Evolutionary conservation across 2,113 vertebrate genomes (phyloP), one percentile per base, ranked within the genome.

Genomic region (Mustelus asterias): DNA sequence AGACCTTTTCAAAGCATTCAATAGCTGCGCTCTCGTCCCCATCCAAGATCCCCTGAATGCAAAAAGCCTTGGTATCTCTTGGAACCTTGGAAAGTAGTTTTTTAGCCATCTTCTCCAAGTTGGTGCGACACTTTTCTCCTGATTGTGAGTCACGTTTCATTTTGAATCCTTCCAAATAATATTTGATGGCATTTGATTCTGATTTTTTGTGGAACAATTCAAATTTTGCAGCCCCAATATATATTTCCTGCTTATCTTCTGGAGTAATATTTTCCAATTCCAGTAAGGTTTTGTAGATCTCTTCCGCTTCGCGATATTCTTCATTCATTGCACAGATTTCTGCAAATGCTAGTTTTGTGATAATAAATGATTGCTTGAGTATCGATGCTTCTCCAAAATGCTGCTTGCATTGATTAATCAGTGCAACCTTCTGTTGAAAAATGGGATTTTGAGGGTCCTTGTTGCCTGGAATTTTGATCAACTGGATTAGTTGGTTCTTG

Each of bases 1-100:
- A 70, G 2, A 96, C 96, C 96, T 96, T 96, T 83, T 96, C 96
- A 95, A 96, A 96, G 85, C 63, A 95, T 63, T 96, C n/a, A n/a
- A n/a, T n/a, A n/a, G n/a, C n/a, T n/a, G n/a, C n/a, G n/a, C n/a
- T n/a, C n/a, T n/a, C n/a, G n/a, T n/a, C n/a, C n/a, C n/a, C n/a
- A n/a, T n/a, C n/a, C n/a, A n/a, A n/a, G n/a, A n/a, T n/a, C n/a
- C n/a, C n/a, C n/a, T n/a, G n/a, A 86, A 96, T 95, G 1, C 95
- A 96, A 96, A 76, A 96, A 20, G 96, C 96, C 92, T 96, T 70
- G 20, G 92, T 96, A 44, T 96, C 96, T 29, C 63, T 9, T 0
- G 63, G 33, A 48, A 95, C 95, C 22, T 54, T 96, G 44, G 0
- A 0, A 44, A 95, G 70, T 7, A 26, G 24, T 60, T 70, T 96